Conservation (phyloP, 1,140 invertebrate genomes). For the Saxidomus purpurata region DNA sequence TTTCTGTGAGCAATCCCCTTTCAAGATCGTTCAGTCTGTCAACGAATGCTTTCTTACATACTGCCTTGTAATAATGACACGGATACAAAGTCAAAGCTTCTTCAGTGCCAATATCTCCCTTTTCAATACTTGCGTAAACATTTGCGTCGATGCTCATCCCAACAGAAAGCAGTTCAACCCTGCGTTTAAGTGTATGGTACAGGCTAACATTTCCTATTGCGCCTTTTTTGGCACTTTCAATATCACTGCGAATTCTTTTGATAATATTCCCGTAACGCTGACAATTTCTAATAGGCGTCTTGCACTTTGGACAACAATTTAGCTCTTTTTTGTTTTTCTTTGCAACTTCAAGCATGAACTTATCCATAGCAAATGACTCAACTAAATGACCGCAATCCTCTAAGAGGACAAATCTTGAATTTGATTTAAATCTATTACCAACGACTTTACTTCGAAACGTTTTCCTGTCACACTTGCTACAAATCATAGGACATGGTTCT, state of each 20-base stretch:
- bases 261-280: conserved; percentile 89
- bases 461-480: conserved; percentile 76
- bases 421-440: conserved; percentile 83
- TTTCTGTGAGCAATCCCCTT: too few relatives aligned
- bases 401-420: conserved; percentile 72
- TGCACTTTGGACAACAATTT: conserved; percentile 90
- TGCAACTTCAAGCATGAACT: conserved; percentile 87
- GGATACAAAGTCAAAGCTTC: neutral
- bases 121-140: neutral
- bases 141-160: conserved; percentile 87
- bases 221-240: conserved; percentile 69
- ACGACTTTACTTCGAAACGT: conserved; percentile 88
- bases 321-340: conserved; percentile 86
- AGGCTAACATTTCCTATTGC: neutral
- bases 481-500: conserved; percentile 89
- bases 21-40: neutral
- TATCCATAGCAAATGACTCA: conserved; percentile 74
- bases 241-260: conserved; percentile 84
- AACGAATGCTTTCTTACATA: neutral
- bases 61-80: neutral
- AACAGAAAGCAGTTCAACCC: neutral
- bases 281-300: conserved; percentile 89
- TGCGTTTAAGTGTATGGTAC: neutral
- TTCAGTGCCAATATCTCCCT: neutral
- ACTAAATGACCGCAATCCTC: conserved; percentile 76